Conservation (phyloP, 2,797 vertebrate species). For the Bryconaethiops microstoma region DNA sequence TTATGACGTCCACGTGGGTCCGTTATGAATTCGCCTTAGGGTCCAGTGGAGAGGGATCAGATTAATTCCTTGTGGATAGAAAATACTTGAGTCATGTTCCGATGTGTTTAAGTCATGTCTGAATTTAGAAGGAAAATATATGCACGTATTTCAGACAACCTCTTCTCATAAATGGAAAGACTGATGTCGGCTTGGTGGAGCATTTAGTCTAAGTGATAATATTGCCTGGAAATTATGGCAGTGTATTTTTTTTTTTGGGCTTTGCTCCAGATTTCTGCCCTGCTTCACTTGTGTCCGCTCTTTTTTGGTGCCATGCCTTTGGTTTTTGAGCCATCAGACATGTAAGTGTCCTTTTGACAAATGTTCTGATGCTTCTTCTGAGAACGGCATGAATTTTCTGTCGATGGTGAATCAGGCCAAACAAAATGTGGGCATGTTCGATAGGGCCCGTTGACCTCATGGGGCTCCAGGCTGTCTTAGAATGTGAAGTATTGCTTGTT, state of each 20-base stretch:
- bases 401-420: slow-evolving; percentile 1
- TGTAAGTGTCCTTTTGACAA: slow-evolving; percentile 1
- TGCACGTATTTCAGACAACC: slow-evolving; percentile 2
- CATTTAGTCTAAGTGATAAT: not conserved
- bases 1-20: slow-evolving; percentile 9
- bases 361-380: slow-evolving; percentile 9
- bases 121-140: slow-evolving; percentile 2
- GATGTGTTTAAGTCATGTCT: not conserved
- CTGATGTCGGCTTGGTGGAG: not conserved
- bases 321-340: not conserved
- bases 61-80: not conserved
- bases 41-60: slow-evolving; percentile 6
- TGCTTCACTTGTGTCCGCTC: slow-evolving; percentile 12
- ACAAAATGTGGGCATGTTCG: not conserved
- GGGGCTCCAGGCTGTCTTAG: not conserved
- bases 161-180: not conserved
- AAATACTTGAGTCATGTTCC: slow-evolving; percentile 1
- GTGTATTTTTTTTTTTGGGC: not conserved
- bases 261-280: not conserved
- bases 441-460: not conserved
- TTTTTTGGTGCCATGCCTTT: slow-evolving; percentile 21
- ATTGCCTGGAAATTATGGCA: not conserved
- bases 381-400: slow-evolving; percentile 13
- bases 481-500: slow-evolving; percentile 9
- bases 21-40: slow-evolving; percentile 15